Conservation (phyloP, 2,797 vertebrate species). For the Mormyrops boulengeri region DNA sequence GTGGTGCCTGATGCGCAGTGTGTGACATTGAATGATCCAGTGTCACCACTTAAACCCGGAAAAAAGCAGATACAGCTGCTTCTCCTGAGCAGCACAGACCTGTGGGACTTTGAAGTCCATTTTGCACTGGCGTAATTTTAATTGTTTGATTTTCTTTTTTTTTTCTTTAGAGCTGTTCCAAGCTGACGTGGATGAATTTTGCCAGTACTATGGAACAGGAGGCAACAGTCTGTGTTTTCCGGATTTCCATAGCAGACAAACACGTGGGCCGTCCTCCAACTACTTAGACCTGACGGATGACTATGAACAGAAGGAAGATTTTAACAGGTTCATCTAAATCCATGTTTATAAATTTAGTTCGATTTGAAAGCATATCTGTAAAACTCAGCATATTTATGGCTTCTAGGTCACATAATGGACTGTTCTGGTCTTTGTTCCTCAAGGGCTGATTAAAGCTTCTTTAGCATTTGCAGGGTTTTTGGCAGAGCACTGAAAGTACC, state of each 20-base stretch:
- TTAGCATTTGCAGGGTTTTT: not conserved
- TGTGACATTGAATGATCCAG: not conserved
- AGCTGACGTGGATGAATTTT: constrained; percentile 95
- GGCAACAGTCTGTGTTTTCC: constrained; percentile 89
- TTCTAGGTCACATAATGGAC: not conserved
- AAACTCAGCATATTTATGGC: not conserved
- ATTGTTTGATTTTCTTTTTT: constrained; percentile 39
- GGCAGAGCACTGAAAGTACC: not conserved
- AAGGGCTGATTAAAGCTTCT: not conserved
- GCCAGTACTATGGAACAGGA: constrained; percentile 86
- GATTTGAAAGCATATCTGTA: constrained; percentile 41
- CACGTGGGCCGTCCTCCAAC: constrained; percentile 87
- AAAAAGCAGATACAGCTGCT: not conserved
- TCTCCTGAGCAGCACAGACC: not conserved
- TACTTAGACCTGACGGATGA: constrained; percentile 83
- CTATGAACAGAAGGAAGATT: constrained; percentile 87
- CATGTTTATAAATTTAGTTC: not conserved
- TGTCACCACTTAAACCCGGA: not conserved
- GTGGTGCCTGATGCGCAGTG: not conserved
- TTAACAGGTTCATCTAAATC: constrained; percentile 84
- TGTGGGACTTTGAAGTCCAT: not conserved
- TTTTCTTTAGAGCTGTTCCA: constrained; percentile 82
- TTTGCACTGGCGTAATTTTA: not conserved
- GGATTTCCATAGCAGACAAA: constrained; percentile 92
- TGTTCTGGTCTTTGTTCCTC: not conserved